These are phyloP conservation scores for Eulemur albifrons DNA, from an alignment of 2,797 vertebrate genomes.

Conservation along the genomic window DNA sequence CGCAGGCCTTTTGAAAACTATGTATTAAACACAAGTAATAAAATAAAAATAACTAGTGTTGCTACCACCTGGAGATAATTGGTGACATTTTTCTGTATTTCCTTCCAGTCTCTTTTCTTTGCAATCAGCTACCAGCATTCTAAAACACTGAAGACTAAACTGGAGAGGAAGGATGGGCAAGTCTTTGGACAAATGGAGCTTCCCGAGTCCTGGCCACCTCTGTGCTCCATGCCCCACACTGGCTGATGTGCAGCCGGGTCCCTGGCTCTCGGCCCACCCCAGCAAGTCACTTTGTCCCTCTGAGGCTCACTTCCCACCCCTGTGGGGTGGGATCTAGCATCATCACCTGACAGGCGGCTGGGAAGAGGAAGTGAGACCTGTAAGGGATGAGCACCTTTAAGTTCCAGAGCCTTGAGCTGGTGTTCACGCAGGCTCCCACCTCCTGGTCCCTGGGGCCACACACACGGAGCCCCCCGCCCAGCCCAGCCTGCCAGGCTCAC, in stretches of 20 bases:
- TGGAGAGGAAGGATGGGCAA: too few species aligned
- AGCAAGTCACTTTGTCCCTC: not conserved
- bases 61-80: not conserved
- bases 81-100: not conserved
- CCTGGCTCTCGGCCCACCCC: too few species aligned
- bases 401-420: not conserved
- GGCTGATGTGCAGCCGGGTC: fast-evolving
- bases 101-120: not conserved
- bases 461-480: fast-evolving
- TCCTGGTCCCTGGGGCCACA: not conserved
- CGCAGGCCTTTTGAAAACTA: not conserved
- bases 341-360: not conserved
- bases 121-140: not conserved
- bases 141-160: not conserved
- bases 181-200: not conserved
- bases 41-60: not conserved
- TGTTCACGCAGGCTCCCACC: too few species aligned
- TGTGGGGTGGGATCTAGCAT: too few species aligned
- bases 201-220: not conserved
- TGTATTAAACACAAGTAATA: not conserved
- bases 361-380: not conserved
- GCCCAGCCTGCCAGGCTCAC: conserved; percentile 73
- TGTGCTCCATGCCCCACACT: not conserved
- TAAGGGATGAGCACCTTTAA: not conserved
- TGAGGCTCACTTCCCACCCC: not conserved